Base-by-base conservation (phyloP, 1,140 invertebrate genomes). In the Sminthurides bifidus region DNA sequence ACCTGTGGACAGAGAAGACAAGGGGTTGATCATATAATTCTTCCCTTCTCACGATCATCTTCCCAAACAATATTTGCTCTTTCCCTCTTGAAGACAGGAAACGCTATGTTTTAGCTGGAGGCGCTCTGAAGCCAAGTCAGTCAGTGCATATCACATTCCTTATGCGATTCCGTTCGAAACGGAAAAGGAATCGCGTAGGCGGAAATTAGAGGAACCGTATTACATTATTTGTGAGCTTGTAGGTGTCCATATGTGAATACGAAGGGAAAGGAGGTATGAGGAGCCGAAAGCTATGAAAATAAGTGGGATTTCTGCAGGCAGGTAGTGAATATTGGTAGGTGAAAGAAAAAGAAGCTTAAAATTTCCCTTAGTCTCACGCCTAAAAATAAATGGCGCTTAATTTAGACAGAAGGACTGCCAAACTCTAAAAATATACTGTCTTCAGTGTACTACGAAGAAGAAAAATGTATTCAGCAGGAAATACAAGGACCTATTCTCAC, bases 381-480 rank as follows among this genome's bases (percentile, higher is more conserved):
- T 56, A 56, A 56, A 56, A 56, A 56, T 56, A 56, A 44, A 49
- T 26, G n/a, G 45, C 23, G 50, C 44, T 56, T 56, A 56, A 56
- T 56, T 56, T 56, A 56, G 54, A 35, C 45, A 33, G 54, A 56
- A 56, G 54, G 54, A 46, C 50, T 56, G 54, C 54, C 54, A 56
- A 56, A 46, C 54, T 48, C 54, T 56, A 56, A 56, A 56, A 56
- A 56, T 56, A 56, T 49, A 56, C 45, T 56, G 49, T 56, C n/a
- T n/a, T n/a, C n/a, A n/a, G n/a, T n/a, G n/a, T 48, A 26, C 27
- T 43, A 50, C 54, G 41, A 49, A 49, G 35, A 37, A 46, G 43
- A 29, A 54, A 46, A 54, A 43, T 46, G 40, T 54, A 54, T 33
- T 54, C 52, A 43, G n/a, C 33, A 35, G 8, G 8, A 35, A 8